Conservation (phyloP, 2,797 vertebrate genomes). For the Channa striata region DNA sequence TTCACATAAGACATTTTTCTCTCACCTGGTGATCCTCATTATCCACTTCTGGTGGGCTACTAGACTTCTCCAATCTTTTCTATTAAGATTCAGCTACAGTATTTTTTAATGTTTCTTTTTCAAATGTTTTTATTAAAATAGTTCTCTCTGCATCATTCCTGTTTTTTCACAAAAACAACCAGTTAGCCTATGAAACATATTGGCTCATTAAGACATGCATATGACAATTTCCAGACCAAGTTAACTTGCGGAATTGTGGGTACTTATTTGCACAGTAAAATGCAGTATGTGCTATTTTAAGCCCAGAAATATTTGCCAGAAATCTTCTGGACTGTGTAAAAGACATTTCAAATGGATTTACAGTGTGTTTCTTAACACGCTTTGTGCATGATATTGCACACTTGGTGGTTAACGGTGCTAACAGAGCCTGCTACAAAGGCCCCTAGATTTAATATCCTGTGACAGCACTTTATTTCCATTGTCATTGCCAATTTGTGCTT, state of each 20-base stretch:
- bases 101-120: constrained; percentile 37
- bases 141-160: constrained; percentile 36
- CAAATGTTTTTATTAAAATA: constrained; percentile 31
- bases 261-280: constrained; percentile 62
- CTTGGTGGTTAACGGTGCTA: constrained; percentile 55
- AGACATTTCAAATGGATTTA: constrained; percentile 63
- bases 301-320: constrained; percentile 79
- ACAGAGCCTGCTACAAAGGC: constrained; percentile 49
- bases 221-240: constrained; percentile 73
- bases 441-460: constrained; percentile 66
- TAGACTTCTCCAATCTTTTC: constrained; percentile 23
- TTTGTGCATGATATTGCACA: constrained; percentile 54
- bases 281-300: constrained; percentile 64
- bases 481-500: constrained; percentile 54
- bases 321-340: constrained; percentile 74
- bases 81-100: constrained; percentile 12
- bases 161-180: constrained; percentile 45
- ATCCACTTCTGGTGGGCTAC: constrained; percentile 21
- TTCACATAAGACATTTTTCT: constrained; percentile 17
- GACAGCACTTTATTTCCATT: constrained; percentile 66
- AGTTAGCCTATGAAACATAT: constrained; percentile 56
- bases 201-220: constrained; percentile 56
- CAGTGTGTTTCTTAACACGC: constrained; percentile 53
- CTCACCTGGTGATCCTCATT: constrained; percentile 20
- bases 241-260: constrained; percentile 60